Conservation (phyloP, 64 coral and sea anemone species). For the Anthopleura sola region DNA sequence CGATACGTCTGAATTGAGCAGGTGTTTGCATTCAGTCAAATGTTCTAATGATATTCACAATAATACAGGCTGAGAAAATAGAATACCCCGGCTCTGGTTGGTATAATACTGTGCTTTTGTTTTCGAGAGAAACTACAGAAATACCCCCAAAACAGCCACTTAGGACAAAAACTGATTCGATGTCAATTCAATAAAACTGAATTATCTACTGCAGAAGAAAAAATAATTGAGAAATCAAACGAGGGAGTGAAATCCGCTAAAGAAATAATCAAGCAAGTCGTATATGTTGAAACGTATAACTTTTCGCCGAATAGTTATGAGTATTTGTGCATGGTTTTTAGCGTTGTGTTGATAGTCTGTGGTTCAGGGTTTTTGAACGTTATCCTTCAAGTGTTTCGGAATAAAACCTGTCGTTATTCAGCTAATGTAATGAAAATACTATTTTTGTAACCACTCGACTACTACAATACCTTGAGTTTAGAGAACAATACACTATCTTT, state of each 20-base stretch:
- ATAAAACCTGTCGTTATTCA: neutral
- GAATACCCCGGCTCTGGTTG: neutral
- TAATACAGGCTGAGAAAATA: neutral
- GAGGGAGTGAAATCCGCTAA: too few relatives aligned
- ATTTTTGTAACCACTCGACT: neutral
- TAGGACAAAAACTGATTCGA: neutral
- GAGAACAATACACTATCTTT: neutral
- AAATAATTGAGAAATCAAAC: neutral
- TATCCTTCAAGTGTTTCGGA: neutral
- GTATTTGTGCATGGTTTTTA: neutral
- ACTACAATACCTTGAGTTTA: neutral
- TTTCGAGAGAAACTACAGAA: neutral
- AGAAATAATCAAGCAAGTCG: neutral
- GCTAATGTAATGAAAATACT: neutral
- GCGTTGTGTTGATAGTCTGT: neutral
- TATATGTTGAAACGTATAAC: neutral
- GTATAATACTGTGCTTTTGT: neutral
- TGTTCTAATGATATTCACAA: conserved; percentile 3
- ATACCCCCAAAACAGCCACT: neutral
- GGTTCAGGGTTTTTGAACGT: neutral
- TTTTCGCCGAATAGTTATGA: neutral
- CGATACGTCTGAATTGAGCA: neutral
- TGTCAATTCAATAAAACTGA: neutral
- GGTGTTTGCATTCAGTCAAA: neutral
- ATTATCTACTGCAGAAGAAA: neutral